Base-by-base conservation (phyloP, 2,888 invertebrate species). In the Platycnemis pennipes region DNA sequence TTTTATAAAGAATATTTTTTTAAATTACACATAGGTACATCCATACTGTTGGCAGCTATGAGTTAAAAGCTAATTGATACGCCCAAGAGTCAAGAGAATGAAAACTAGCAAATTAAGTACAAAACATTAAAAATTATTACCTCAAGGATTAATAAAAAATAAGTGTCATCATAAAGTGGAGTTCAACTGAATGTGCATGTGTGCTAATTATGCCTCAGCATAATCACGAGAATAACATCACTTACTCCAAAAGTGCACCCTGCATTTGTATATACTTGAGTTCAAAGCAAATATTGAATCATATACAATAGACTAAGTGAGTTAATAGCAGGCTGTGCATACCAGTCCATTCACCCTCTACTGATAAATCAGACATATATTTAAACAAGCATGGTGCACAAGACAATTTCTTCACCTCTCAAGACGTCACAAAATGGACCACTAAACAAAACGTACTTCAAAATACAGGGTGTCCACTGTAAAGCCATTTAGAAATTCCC, bases 261-360 rank as follows among this genome's bases (percentile, higher is more conserved):
- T 63, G 22, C n/a, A 63, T 26, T 7, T 63, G 5, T 26, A 63
- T 63, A 5, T 13, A 26, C 22, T 26, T 22, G 26, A 53, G 22
- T 63, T 63, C 7, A 63, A 63, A 26, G 1, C 63, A 63, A 63
- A 63, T 26, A 26, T 22, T 19, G 13, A 63, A 22, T n/a, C n/a
- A n/a, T 26, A 26, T 22, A 26, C 63, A 63, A 26, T 37, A 37
- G 16, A 37, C 11, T 16, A 31, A 77, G 31, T 77, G 37, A 77
- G 77, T 77, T 77, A 77, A 77, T 77, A 37, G 31, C 77, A 77
- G 37, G 77, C 77, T 77, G 77, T 77, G 77, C 77, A 77, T 37
- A 77, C 31, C 77, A 77, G 77, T 8, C 77, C 77, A 77, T 77
- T 77, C 77, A 77, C 37, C 37, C 7, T 77, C 37, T 37, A 77